Evolutionary conservation across 2,113 vertebrate species (phyloP).

Genomic region (Melospiza melodia): DNA sequence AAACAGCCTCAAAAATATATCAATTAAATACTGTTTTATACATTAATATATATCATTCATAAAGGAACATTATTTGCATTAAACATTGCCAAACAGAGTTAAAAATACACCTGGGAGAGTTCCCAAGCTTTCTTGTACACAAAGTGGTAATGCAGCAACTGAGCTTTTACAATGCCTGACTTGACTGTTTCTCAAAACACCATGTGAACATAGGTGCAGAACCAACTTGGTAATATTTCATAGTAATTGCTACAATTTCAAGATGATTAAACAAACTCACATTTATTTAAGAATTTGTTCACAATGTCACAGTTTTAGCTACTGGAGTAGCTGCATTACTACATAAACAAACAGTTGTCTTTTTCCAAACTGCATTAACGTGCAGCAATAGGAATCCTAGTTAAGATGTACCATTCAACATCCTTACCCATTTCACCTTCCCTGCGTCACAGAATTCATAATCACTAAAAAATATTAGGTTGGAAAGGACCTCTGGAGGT

Average conservation of each 20-base stretch:
- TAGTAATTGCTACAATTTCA: background rate
- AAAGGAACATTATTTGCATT: background rate
- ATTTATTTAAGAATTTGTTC: background rate
- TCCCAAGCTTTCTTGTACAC: background rate
- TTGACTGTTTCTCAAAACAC: background rate
- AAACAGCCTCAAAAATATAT: background rate
- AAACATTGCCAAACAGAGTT: background rate
- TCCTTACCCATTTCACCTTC: background rate
- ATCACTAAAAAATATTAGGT: background rate
- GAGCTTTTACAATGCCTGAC: background rate
- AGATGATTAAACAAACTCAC: background rate
- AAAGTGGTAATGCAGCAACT: background rate
- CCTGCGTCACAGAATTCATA: background rate
- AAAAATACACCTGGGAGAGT: background rate
- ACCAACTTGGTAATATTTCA: background rate
- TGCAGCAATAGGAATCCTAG: background rate
- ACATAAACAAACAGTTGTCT: background rate
- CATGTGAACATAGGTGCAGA: fast-evolving
- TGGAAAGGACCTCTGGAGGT: background rate
- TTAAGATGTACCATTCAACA: background rate
- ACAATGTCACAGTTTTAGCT: background rate
- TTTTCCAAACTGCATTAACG: background rate
- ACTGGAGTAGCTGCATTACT: background rate
- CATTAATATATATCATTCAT: background rate
- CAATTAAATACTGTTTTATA: background rate